Evolutionary conservation across 1,140 invertebrate species (phyloP), one percentile per base, ranked within the genome.

Genomic region (Drosophila nebulosa): DNA sequence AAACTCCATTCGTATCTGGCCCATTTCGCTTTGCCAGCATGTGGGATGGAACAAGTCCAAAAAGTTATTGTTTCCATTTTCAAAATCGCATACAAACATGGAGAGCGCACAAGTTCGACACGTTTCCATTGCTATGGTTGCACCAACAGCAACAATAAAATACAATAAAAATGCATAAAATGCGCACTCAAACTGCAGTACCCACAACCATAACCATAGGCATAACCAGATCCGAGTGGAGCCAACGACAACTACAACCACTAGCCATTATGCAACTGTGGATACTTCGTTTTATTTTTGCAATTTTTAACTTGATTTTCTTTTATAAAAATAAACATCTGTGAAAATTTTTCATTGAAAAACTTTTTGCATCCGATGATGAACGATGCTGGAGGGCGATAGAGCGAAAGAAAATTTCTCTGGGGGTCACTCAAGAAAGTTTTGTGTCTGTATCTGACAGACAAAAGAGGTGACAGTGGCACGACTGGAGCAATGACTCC

Each of bases 101-200:
- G 71, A 74, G 61, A 80, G 89, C 39, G 89, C 89, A 90, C 89
- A 90, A 64, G 89, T 90, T 52, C 89, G 89, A 67, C 89, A 90
- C 69, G 89, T 90, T 89, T 90, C 89, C 89, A 90, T 90, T 69
- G 63, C 75, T 46, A 21, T 68, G 30, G 30, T 32, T 12, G 39
- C 65, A 74, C 74, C 59, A 70, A 62, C 62, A 55, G 39, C 56
- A 75, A 57, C 67, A 77, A 71, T 62, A 70, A 36, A 30, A 32
- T 32, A 21, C 55, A 39, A 42, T 32, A 32, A 64, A 74, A 75
- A 64, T 64, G 56, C 72, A 72, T 58, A 67, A 22, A 53, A 32
- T 30, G 22, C 52, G 30, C 55, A 64, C 56, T 64, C 64, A 74
- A 64, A 63, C 64, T 56, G 58, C 53, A 77, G 52, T 52, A 35